These are phyloP conservation scores for Drosophila aff. DNA, from an alignment of 1,140 invertebrate genomes.

Conservation along the genomic window DNA sequence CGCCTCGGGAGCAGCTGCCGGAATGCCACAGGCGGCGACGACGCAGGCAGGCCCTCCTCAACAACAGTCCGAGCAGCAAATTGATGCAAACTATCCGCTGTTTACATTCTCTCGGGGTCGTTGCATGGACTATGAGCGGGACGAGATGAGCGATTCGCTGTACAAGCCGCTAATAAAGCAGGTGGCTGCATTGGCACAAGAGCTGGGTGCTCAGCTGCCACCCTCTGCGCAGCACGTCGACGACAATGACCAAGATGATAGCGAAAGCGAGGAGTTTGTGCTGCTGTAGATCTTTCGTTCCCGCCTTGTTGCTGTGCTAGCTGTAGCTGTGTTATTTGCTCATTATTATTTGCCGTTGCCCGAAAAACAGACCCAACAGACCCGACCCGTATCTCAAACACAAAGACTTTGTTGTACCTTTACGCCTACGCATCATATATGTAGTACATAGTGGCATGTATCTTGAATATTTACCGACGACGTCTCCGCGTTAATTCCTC, in stretches of 20 bases:
- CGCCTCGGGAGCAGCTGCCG: slow-evolving; percentile 65
- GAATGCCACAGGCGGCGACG: slow-evolving; percentile 10
- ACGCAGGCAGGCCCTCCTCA: slow-evolving; percentile 33
- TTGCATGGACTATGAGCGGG: slow-evolving; percentile 86
- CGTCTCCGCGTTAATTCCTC: slow-evolving; percentile 25
- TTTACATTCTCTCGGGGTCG: slow-evolving; percentile 92
- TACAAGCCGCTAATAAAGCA: slow-evolving; percentile 86
- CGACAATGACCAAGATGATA: slow-evolving; percentile 88
- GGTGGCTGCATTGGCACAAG: slow-evolving; percentile 86
- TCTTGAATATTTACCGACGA: slow-evolving; percentile 52
- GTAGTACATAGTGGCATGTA: slow-evolving; percentile 42
- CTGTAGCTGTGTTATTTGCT: slow-evolving; percentile 72
- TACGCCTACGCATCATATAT: slow-evolving; percentile 41
- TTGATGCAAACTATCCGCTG: slow-evolving; percentile 90
- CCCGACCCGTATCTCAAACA: slow-evolving; percentile 73
- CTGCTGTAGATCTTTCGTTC: slow-evolving; percentile 84
- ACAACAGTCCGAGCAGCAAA: slow-evolving; percentile 68
- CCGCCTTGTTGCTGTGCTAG: slow-evolving; percentile 37
- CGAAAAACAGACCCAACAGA: slow-evolving; percentile 48
- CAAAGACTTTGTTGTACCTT: slow-evolving; percentile 78
- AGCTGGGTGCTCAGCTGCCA: slow-evolving; percentile 47
- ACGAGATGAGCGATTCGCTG: slow-evolving; percentile 84
- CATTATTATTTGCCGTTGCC: slow-evolving; percentile 49
- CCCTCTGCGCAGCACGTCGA: slow-evolving; percentile 83
- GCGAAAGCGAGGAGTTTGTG: slow-evolving; percentile 91